Evolutionary conservation across 2,113 vertebrate genomes (phyloP), one percentile per base, ranked within the genome.

Genomic region (Carlito syrichta): DNA sequence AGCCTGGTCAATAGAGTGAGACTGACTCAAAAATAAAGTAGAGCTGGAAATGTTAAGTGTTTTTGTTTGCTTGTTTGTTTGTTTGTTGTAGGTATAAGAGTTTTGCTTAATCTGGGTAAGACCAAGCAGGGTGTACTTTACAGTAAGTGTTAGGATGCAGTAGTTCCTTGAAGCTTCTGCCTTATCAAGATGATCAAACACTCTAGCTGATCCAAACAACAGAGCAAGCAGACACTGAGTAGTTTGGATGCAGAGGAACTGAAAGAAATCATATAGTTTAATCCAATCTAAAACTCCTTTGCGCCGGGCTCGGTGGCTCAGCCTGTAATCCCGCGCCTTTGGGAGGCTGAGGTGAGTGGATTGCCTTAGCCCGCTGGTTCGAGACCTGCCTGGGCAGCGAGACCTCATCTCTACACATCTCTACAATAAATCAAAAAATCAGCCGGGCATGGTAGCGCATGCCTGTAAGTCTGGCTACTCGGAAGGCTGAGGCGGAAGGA

Each of bases 51-150:
- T 54, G 5, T 2, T 0, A 45, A 93, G 16, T 30, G 43, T 89
- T 43, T 73, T 2, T 84, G 48, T 74, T 5, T 20, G 13, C 8
- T 4, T 25, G 25, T 38, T 94, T 13, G 68, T 68, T 54, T n/a
- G n/a, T n/a, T n/a, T n/a, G n/a, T n/a, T 68, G 35, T 0, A 0
- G 52, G 54, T 11, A 63, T 97, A 68, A 68, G 66, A 69, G 38
- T 96, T 96, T 94, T 97, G 50, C 79, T 94, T 86, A 94, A 84
- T 76, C 66, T 96, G 82, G 30, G 52, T 77, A 98, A 96, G 71
- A 96, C 77, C 25, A 62, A 90, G 14, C 3, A 90, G 6, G 16
- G 0, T 66, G 20, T 30, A 35, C 30, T 3, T 69, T 20, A 52
- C 50, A 79, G 16, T 35, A 76, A 81, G 1, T 56, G 56, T 40